Evolutionary conservation across 2,113 vertebrate genomes (phyloP).

Genomic region (Oplegnathus fasciatus): DNA sequence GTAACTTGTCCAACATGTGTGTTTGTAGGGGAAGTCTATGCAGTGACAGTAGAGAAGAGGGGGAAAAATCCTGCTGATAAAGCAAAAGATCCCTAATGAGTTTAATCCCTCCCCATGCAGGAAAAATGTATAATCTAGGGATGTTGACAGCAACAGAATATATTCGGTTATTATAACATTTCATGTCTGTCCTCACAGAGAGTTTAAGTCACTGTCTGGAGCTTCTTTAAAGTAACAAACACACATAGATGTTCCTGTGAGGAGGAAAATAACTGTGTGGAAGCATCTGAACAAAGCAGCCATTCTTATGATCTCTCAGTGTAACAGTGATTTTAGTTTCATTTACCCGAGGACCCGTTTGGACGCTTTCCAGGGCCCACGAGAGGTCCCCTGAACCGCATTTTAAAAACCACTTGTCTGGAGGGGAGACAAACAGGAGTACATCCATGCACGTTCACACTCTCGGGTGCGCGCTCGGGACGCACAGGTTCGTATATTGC

Average conservation of each 20-base stretch:
- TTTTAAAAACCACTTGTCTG: constrained; percentile 46
- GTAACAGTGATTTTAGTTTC: not conserved
- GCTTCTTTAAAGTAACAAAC: constrained; percentile 2
- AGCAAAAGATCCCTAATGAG: not conserved
- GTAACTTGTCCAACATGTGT: constrained; percentile 55
- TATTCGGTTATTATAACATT: not conserved
- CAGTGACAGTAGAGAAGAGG: not conserved
- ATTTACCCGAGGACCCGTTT: not conserved
- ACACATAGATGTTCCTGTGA: not conserved
- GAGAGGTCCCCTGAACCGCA: constrained; percentile 21
- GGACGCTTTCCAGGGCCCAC: constrained; percentile 3
- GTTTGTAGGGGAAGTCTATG: constrained; percentile 1
- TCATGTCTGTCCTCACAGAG: not conserved
- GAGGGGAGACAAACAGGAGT: constrained; percentile 24
- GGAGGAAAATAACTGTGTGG: not conserved
- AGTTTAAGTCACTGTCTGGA: not conserved
- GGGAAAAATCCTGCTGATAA: not conserved
- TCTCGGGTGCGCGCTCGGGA: constrained; percentile 40
- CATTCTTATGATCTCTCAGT: not conserved
- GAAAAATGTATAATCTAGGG: not conserved
- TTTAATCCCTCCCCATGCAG: not conserved
- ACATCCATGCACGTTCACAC: constrained; percentile 37
- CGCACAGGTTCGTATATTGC: constrained; percentile 10
- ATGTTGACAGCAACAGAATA: not conserved
- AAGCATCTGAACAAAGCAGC: not conserved